phyloP scores from a whole-genome alignment of 2,888 invertebrate genomes.

The Cryptocephalus moraei region DNA sequence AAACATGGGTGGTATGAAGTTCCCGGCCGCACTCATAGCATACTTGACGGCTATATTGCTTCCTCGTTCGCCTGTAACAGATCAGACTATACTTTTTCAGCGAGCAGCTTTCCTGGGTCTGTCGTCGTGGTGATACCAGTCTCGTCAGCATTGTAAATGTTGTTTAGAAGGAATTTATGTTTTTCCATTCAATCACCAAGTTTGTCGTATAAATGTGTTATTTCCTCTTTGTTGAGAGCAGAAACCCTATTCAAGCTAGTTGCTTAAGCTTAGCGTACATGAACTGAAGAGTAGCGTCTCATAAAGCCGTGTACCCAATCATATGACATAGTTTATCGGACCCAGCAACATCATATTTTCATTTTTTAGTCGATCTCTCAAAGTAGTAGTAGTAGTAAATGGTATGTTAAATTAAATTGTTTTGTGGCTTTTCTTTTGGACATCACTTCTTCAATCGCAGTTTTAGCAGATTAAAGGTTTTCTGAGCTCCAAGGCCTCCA shows the following conservation, averaged over 20 bases:
- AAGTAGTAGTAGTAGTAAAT: constrained; percentile 12
- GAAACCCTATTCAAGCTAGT: constrained; percentile 12
- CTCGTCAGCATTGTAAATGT: constrained; percentile 22
- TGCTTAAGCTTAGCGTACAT: constrained; percentile 10
- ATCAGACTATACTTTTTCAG: constrained; percentile 30
- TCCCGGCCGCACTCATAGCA: constrained; percentile 33
- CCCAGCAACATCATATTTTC: constrained; percentile 11
- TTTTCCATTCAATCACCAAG: constrained; percentile 12
- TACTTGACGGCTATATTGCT: constrained; percentile 32
- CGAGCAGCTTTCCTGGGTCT: constrained; percentile 24
- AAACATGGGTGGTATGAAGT: constrained; percentile 37
- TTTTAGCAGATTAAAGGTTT: constrained; percentile 6
- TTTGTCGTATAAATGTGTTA: constrained; percentile 10
- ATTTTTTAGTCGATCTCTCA: constrained; percentile 12
- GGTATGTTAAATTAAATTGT: constrained; percentile 13
- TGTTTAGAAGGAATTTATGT: constrained; percentile 18
- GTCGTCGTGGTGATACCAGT: constrained; percentile 20
- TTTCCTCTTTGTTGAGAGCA: constrained; percentile 20
- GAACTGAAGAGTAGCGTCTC: constrained; percentile 12
- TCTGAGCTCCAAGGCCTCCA: neutral
- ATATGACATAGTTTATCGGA: no score
- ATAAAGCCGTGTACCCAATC: constrained; percentile 12
- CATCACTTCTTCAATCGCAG: constrained; percentile 8
- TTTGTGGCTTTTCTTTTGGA: constrained; percentile 11
- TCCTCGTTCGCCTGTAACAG: constrained; percentile 33